Evolutionary conservation across 2,113 vertebrate species (phyloP).

Genomic region (Pontoporia blainvillei): DNA sequence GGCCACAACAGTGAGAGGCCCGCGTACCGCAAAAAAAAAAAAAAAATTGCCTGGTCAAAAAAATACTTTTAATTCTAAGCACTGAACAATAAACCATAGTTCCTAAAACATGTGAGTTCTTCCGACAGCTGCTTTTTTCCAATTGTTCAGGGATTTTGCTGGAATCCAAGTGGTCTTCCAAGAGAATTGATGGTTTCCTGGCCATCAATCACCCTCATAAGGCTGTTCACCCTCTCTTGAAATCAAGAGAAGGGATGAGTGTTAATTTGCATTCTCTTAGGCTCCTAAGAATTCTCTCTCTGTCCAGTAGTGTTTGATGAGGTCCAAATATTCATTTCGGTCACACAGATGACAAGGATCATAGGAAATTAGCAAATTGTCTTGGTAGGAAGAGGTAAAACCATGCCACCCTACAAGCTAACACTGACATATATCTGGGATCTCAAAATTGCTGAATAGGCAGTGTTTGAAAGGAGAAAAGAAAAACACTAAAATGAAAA

Average conservation of each 20-base stretch:
- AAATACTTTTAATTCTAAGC: not conserved
- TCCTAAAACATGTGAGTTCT: not conserved
- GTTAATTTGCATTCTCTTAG: not conserved
- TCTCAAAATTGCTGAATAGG: not conserved
- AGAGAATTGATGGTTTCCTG: not conserved
- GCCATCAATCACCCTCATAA: not conserved
- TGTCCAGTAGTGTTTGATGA: not conserved
- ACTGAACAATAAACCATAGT: not conserved
- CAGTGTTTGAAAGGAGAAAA: not conserved
- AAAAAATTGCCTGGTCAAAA: not conserved
- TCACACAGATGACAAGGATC: too few relatives aligned
- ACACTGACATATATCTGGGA: rapidly evolving
- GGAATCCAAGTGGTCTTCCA: not conserved
- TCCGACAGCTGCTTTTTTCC: not conserved
- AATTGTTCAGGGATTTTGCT: not conserved
- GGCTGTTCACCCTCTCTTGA: not conserved
- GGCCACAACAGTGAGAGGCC: too few relatives aligned
- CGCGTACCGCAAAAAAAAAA: too few relatives aligned
- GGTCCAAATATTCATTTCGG: not conserved
- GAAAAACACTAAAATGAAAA: not conserved
- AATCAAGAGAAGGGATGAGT: not conserved
- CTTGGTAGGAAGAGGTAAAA: not conserved
- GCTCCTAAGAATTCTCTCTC: not conserved
- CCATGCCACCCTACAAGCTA: not conserved
- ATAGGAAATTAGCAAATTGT: not conserved